phyloP scores from a whole-genome alignment of 1,140 invertebrate genomes.

The Delia radicum region DNA sequence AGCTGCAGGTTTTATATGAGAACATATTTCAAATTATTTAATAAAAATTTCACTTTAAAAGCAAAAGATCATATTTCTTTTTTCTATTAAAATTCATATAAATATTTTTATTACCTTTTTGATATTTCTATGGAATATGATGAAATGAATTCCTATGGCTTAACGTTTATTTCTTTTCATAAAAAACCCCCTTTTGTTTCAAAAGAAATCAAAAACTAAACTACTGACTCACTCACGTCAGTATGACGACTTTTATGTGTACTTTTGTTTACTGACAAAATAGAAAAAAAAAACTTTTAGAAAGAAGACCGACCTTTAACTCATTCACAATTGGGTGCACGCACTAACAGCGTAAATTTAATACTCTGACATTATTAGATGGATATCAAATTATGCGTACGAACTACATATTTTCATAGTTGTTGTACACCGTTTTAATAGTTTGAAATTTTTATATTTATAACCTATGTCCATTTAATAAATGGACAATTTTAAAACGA shows the following conservation, averaged over 20 bases:
- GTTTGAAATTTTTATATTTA: not conserved
- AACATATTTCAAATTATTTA: too few species aligned
- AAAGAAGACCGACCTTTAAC: constrained; percentile 1
- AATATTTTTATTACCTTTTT: too few species aligned
- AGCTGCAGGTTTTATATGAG: too few species aligned
- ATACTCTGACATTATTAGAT: not conserved
- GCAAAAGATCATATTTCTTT: too few species aligned
- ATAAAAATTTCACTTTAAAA: too few species aligned
- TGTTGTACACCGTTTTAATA: not conserved
- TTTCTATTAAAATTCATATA: too few species aligned
- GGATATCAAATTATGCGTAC: not conserved
- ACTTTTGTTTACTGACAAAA: not conserved
- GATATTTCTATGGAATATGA: too few species aligned
- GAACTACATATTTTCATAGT: not conserved
- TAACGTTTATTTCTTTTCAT: too few species aligned
- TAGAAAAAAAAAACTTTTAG: not conserved
- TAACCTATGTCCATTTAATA: not conserved
- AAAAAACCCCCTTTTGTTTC: too few species aligned
- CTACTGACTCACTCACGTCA: not conserved
- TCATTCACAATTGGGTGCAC: not conserved
- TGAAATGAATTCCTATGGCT: too few species aligned
- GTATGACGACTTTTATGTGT: too few species aligned
- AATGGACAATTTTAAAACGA: not conserved
- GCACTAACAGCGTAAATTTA: not conserved
- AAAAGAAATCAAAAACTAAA: too few species aligned